Conservation (phyloP, 1,140 invertebrate species). For the Zaprionus africanus region DNA sequence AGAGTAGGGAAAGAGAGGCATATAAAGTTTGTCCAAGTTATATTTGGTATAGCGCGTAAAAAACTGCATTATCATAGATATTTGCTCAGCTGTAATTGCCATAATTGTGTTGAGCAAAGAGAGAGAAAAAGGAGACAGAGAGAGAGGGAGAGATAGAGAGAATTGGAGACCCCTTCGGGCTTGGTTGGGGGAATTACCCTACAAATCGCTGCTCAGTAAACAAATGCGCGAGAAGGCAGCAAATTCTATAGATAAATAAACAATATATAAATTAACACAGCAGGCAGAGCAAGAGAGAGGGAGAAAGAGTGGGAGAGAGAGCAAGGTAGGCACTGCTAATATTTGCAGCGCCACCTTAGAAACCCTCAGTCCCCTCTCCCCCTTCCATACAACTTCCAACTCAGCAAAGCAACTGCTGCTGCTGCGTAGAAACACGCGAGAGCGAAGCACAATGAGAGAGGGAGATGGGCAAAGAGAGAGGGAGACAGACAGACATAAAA, state of each 20-base stretch:
- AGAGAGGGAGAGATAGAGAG: not conserved
- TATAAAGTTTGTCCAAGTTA: not conserved
- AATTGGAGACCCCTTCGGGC: too few species aligned
- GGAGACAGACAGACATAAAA: constrained; percentile 44
- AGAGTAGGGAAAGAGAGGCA: not conserved
- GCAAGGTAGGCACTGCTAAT: constrained; percentile 15
- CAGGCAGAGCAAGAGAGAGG: not conserved
- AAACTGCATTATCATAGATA: not conserved
- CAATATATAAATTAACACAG: constrained; percentile 12
- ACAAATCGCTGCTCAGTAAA: constrained; percentile 2
- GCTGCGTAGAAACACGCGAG: constrained; percentile 59
- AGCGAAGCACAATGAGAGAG: constrained; percentile 22
- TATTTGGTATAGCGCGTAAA: not conserved
- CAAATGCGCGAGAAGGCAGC: not conserved
- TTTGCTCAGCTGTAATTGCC: not conserved
- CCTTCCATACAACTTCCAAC: not conserved
- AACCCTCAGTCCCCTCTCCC: not conserved
- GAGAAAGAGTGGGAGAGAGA: not conserved
- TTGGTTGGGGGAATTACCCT: not conserved
- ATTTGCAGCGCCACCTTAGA: constrained; percentile 39
- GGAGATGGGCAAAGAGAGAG: constrained; percentile 23
- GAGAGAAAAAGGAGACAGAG: not conserved
- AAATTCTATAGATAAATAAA: constrained; percentile 8
- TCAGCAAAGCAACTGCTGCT: constrained; percentile 25
- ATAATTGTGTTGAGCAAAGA: not conserved